These are phyloP conservation scores for Dexiosoma caninum DNA, from an alignment of 2,888 invertebrate species.

Conservation along the genomic window DNA sequence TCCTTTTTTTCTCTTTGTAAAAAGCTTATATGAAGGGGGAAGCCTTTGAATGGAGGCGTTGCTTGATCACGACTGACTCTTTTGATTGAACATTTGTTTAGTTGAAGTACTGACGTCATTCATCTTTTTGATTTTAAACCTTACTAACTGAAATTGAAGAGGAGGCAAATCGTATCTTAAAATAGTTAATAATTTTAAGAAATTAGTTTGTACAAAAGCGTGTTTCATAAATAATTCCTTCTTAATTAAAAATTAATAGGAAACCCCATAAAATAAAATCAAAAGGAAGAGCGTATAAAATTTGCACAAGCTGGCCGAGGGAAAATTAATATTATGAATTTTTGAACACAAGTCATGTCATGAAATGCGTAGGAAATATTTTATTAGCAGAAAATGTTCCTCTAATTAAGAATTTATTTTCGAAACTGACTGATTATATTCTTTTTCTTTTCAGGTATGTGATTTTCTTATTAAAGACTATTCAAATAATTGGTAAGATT, in stretches of 20 bases:
- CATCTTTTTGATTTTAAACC: conserved; percentile 16
- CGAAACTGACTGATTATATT: too few species aligned
- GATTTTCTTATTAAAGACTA: not conserved
- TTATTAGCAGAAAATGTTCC: too few species aligned
- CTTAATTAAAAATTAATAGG: too few species aligned
- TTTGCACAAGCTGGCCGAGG: not conserved
- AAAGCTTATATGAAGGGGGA: conserved; percentile 17
- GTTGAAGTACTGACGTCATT: conserved; percentile 20
- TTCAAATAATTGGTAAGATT: conserved; percentile 1
- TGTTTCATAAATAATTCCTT: too few species aligned
- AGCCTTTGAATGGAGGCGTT: not conserved
- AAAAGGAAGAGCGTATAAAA: not conserved
- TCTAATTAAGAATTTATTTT: too few species aligned
- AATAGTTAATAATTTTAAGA: conserved; percentile 1
- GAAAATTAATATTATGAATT: not conserved
- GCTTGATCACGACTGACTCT: not conserved
- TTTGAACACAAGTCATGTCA: not conserved
- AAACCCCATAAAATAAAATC: too few species aligned
- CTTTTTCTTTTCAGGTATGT: conserved; percentile 5
- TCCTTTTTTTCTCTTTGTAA: conserved; percentile 2
- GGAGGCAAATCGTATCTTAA: not conserved
- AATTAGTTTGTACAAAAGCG: too few species aligned
- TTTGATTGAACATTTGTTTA: not conserved
- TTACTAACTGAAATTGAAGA: not conserved
- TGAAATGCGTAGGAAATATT: not conserved